Evolutionary conservation across 2,888 invertebrate species (phyloP).

Genomic region (Drosophila colorata): DNA sequence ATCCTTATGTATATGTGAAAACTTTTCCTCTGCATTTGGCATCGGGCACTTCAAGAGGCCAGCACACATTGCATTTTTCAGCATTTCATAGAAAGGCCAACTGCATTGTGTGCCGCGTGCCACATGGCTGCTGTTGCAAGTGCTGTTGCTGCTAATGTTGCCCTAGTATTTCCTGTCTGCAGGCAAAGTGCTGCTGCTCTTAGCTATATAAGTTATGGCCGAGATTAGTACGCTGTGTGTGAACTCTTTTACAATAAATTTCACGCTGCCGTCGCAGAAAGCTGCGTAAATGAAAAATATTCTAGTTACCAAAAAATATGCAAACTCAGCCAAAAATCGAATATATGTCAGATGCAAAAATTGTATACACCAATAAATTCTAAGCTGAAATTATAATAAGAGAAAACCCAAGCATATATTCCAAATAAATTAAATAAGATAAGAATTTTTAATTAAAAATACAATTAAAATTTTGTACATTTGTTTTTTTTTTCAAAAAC

Average conservation of each 20-base stretch:
- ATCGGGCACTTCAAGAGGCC: slow-evolving; percentile 34
- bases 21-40: slow-evolving; percentile 24
- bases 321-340: slow-evolving; percentile 11
- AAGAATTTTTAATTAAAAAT: no score
- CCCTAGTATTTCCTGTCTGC: slow-evolving; percentile 14
- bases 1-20: slow-evolving; percentile 42
- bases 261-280: slow-evolving; percentile 22
- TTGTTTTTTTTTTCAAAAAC: no score
- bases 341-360: not conserved
- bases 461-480: no score
- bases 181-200: slow-evolving; percentile 11
- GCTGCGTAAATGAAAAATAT: slow-evolving; percentile 13
- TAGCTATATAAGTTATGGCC: slow-evolving; percentile 34
- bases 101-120: slow-evolving; percentile 23
- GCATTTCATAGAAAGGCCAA: slow-evolving; percentile 5
- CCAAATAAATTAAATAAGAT: not conserved
- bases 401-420: not conserved
- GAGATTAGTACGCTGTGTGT: slow-evolving; percentile 28
- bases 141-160: slow-evolving; percentile 16
- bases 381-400: not conserved
- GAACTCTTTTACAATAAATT: slow-evolving; percentile 26
- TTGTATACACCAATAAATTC: not conserved
- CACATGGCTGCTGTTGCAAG: slow-evolving; percentile 13
- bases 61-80: slow-evolving; percentile 19
- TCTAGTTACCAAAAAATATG: slow-evolving; percentile 24